Conservation (phyloP, 2,797 vertebrate genomes). For the Enteromius viviparus region DNA sequence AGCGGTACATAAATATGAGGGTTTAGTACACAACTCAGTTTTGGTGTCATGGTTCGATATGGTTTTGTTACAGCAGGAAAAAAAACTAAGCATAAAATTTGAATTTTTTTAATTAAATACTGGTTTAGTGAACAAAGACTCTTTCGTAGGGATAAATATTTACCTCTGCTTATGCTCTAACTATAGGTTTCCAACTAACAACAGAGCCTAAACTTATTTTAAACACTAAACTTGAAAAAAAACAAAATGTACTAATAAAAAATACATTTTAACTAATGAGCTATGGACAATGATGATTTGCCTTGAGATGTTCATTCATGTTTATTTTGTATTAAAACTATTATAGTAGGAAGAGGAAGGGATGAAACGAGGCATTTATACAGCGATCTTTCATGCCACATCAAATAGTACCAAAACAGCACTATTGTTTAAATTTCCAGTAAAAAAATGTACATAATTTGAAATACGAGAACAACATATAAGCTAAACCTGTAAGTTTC, state of each 20-base stretch:
- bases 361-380: neutral
- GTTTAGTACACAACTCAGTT: neutral
- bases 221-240: neutral
- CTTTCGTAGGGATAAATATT: neutral
- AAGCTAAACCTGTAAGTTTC: neutral
- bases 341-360: neutral
- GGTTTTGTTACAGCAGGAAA: neutral
- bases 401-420: neutral
- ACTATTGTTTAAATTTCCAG: neutral
- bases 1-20: neutral
- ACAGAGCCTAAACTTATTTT: neutral
- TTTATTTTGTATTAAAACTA: neutral
- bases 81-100: neutral
- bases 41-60: neutral
- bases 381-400: neutral
- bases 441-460: neutral
- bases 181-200: neutral
- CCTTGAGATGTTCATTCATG: neutral
- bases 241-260: neutral
- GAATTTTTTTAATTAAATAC: neutral
- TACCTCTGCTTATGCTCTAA: neutral
- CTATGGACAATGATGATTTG: neutral
- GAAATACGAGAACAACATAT: neutral
- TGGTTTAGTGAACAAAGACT: neutral
- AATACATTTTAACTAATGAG: neutral